Percentiles rank a stretch among this genome's conserved stretches.
Evolutionary conservation across 2,797 vertebrate genomes (phyloP).

Genomic region (Scyliorhinus canicula): DNA sequence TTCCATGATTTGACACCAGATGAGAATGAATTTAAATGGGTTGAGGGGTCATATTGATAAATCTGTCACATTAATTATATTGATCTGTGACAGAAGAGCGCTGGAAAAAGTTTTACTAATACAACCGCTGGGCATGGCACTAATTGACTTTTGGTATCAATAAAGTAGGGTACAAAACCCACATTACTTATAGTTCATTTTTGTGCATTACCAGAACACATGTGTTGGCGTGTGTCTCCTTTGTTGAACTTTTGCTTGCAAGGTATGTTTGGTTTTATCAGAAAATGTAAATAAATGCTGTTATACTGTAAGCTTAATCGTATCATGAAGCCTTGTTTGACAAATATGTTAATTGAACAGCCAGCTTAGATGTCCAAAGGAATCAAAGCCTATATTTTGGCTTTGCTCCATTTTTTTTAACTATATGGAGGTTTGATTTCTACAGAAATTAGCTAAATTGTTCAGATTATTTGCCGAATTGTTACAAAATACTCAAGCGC

Average conservation of each 20-base stretch:
- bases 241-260: not conserved
- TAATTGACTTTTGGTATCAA: conserved; percentile 20
- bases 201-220: not conserved
- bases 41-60: conserved; percentile 13
- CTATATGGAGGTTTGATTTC: not conserved
- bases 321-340: not conserved
- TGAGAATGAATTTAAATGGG: not conserved
- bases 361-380: not conserved
- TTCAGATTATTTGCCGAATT: not conserved
- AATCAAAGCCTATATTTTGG: not conserved
- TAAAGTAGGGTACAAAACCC: not conserved
- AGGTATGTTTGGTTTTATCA: conserved; percentile 11
- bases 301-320: not conserved
- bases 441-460: not conserved
- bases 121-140: no score
- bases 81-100: conserved; percentile 20
- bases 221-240: not conserved
- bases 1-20: not conserved
- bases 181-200: not conserved
- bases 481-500: not conserved
- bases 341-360: not conserved
- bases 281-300: not conserved
- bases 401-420: not conserved
- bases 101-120: not conserved
- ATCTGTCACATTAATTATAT: conserved; percentile 33